Percentiles rank a stretch among this genome's conserved stretches.
Evolutionary conservation across 2,113 vertebrate species (phyloP).

Genomic region (Rhinolophus ferrumequinum): DNA sequence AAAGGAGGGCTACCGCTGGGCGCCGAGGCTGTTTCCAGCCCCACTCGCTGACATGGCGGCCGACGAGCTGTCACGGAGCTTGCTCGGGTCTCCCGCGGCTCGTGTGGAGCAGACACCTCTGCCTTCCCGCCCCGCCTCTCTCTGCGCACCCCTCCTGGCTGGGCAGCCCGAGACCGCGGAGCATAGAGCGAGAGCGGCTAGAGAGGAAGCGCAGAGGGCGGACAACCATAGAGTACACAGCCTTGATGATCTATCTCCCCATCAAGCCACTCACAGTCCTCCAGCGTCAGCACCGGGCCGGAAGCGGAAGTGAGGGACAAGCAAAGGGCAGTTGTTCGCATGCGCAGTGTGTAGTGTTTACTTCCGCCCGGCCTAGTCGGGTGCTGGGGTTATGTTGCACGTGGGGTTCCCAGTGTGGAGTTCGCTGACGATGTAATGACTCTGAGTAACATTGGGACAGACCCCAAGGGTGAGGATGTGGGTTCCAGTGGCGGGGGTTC

Average conservation of each 20-base stretch:
- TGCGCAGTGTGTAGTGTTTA: not conserved
- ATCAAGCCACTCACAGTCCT: not conserved
- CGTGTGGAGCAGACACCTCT: not conserved
- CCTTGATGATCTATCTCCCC: not conserved
- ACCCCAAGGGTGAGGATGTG: conserved; percentile 37
- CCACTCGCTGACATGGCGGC: conserved; percentile 76
- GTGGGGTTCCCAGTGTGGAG: fast-evolving
- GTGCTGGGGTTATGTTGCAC: fast-evolving
- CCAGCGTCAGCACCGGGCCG: not conserved
- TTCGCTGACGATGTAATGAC: no score
- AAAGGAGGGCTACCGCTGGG: conserved; percentile 33
- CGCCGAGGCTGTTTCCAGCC: conserved; percentile 6
- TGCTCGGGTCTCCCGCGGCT: conserved; percentile 64
- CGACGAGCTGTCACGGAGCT: conserved; percentile 70
- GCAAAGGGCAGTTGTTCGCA: not conserved
- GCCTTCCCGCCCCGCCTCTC: conserved; percentile 69
- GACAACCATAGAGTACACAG: conserved; percentile 69
- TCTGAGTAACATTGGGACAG: not conserved
- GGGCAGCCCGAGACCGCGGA: conserved; percentile 42
- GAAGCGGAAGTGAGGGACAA: conserved; percentile 69
- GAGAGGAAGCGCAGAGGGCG: conserved; percentile 53
- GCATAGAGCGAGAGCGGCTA: conserved; percentile 78
- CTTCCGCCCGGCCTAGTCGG: not conserved
- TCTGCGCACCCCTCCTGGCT: conserved; percentile 5
- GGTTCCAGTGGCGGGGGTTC: not conserved